phyloP scores from a whole-genome alignment of 2,888 invertebrate genomes.

The Parochlus steinenii region DNA sequence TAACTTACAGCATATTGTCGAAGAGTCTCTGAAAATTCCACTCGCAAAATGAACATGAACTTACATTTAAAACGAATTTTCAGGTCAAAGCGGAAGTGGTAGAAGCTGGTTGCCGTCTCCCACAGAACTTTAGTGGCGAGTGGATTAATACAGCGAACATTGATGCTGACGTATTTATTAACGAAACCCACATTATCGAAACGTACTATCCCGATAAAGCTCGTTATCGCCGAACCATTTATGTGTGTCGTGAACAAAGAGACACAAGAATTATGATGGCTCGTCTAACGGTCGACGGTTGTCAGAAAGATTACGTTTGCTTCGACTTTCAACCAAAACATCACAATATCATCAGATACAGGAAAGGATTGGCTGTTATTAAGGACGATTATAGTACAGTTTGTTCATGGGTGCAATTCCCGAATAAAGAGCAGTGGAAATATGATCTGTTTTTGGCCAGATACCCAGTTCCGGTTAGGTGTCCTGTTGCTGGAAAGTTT shows the following conservation, averaged over 20 bases:
- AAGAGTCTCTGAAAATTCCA: slow-evolving; percentile 4
- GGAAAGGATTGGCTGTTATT: slow-evolving; percentile 75
- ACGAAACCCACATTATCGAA: slow-evolving; percentile 92
- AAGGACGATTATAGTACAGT: slow-evolving; percentile 82
- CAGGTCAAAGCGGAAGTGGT: slow-evolving; percentile 83
- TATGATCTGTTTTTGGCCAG: slow-evolving; percentile 74
- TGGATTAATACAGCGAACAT: slow-evolving; percentile 98
- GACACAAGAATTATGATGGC: slow-evolving; percentile 92
- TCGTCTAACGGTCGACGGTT: slow-evolving; percentile 84
- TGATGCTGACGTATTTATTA: slow-evolving; percentile 84
- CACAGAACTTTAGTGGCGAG: slow-evolving; percentile 83
- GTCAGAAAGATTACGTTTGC: slow-evolving; percentile 95
- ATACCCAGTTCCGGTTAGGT: slow-evolving; percentile 80
- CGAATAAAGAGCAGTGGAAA: slow-evolving; percentile 68
- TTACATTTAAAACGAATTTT: slow-evolving; percentile 26
- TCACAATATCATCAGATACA: slow-evolving; percentile 86
- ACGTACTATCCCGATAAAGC: slow-evolving; percentile 89
- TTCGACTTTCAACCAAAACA: slow-evolving; percentile 92
- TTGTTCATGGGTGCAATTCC: slow-evolving; percentile 87
- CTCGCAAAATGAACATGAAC: slow-evolving; percentile 10
- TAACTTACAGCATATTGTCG: slow-evolving; percentile 15
- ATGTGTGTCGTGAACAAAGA: slow-evolving; percentile 84
- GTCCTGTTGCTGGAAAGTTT: slow-evolving; percentile 94
- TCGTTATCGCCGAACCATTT: slow-evolving; percentile 73
- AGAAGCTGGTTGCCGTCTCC: slow-evolving; percentile 78